Evolutionary conservation across 2,113 vertebrate species (phyloP).

Genomic region (Macquaria ambigua): DNA sequence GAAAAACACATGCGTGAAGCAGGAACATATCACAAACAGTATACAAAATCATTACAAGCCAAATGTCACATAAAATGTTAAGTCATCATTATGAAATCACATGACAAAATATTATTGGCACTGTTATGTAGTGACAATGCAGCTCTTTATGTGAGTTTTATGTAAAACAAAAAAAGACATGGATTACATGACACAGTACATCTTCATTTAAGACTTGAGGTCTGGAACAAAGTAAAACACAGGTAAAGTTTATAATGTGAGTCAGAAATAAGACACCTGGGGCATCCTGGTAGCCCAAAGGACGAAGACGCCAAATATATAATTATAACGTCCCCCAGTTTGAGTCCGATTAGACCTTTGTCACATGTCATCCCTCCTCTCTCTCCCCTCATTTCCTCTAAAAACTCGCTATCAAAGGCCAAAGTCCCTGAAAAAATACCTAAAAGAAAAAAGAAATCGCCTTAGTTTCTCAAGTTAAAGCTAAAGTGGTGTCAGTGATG

Average conservation of each 20-base stretch:
- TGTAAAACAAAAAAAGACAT: not conserved
- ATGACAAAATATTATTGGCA: constrained; percentile 33
- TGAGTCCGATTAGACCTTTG: not conserved
- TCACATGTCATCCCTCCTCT: not conserved
- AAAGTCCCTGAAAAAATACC: not conserved
- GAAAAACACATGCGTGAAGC: constrained; percentile 7
- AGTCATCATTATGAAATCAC: constrained; percentile 11
- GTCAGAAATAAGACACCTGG: constrained; percentile 2
- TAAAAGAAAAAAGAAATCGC: not conserved
- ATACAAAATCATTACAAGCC: constrained; percentile 4
- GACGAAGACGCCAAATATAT: not conserved
- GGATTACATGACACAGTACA: not conserved
- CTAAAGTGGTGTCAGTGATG: not conserved
- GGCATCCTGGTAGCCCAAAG: not conserved
- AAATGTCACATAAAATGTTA: not conserved
- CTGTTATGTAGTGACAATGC: constrained; percentile 1
- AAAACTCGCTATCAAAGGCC: not conserved
- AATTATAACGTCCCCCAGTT: not conserved
- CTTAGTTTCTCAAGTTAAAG: not conserved
- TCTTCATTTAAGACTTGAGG: not conserved
- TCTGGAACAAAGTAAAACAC: not conserved
- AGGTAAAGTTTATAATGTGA: not conserved
- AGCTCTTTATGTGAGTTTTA: not conserved
- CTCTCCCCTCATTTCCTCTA: not conserved
- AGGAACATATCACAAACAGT: not conserved